A percentile compares a stretch with the other conserved stretches of the same genome.
phyloP scores from a whole-genome alignment of 2,797 vertebrate genomes.

The Potorous gilbertii region DNA sequence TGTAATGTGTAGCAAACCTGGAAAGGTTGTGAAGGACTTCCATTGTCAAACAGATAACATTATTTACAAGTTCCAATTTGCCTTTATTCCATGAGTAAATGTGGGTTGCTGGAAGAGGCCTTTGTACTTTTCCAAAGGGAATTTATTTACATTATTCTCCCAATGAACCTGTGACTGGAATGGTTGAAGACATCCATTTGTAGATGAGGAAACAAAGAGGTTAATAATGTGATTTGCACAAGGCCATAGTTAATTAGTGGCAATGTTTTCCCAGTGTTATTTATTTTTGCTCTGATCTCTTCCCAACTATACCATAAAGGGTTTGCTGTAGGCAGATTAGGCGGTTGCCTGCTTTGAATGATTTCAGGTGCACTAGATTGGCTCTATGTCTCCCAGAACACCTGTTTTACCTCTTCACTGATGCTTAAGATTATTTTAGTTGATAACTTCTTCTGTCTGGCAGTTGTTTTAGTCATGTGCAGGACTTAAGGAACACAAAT shows the following conservation, averaged over 20 bases:
- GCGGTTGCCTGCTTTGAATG: neutral
- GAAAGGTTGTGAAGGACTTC: neutral
- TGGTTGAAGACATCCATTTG: neutral
- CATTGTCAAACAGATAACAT: neutral
- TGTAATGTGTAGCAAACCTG: neutral
- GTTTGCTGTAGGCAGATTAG: neutral
- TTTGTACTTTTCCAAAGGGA: neutral
- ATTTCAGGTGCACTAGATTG: neutral
- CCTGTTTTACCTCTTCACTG: neutral
- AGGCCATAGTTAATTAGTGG: neutral
- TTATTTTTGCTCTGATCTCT: neutral
- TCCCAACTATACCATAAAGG: neutral
- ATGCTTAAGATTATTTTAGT: neutral
- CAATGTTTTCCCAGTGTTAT: neutral
- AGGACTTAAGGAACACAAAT: neutral
- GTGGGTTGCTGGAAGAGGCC: neutral
- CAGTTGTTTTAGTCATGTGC: neutral
- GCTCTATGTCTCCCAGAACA: neutral
- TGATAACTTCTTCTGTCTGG: neutral
- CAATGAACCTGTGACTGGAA: neutral
- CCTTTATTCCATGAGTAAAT: neutral
- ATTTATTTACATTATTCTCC: neutral
- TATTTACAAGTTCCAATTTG: neutral
- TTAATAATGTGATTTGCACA: conserved; percentile 1
- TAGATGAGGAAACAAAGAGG: neutral